Percentiles rank a stretch among this genome's conserved stretches.
Conservation (phyloP, 2,888 invertebrate genomes). For the Microdon myrmicae region DNA sequence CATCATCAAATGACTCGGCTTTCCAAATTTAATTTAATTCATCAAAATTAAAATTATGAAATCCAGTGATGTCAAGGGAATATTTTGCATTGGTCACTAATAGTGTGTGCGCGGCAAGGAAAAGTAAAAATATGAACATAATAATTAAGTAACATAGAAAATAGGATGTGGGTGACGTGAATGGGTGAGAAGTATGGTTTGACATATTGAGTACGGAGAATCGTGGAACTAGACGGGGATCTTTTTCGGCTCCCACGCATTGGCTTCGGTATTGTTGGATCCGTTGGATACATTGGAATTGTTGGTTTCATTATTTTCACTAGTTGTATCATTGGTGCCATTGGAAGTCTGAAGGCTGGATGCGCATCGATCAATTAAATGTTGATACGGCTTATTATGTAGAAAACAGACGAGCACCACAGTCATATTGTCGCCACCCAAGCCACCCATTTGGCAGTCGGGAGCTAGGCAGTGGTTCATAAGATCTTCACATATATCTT, state of each 20-base stretch:
- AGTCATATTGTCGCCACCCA: slow-evolving; percentile 99
- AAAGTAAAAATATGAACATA: slow-evolving; percentile 54
- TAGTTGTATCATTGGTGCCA: slow-evolving; percentile 31
- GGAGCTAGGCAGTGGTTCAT: slow-evolving; percentile 96
- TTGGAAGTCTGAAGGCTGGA: slow-evolving; percentile 30
- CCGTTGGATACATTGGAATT: slow-evolving; percentile 19
- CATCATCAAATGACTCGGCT: too few relatives aligned
- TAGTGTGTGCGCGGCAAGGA: slow-evolving; percentile 24
- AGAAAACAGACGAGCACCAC: slow-evolving; percentile 86
- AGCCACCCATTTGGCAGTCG: slow-evolving; percentile 94
- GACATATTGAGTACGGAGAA: slow-evolving; percentile 52
- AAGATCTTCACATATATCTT: slow-evolving; percentile 94
- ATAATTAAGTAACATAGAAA: slow-evolving; percentile 55
- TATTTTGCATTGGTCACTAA: slow-evolving; percentile 7
- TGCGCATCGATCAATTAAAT: slow-evolving; percentile 63
- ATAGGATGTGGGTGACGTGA: slow-evolving; percentile 38
- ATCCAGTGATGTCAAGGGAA: slow-evolving; percentile 3
- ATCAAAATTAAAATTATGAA: slow-evolving; percentile 8
- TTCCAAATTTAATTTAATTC: slow-evolving; percentile 9
- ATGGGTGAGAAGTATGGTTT: slow-evolving; percentile 47
- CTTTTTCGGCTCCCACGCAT: slow-evolving; percentile 33
- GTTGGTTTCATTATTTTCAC: slow-evolving; percentile 15
- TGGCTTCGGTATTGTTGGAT: slow-evolving; percentile 18
- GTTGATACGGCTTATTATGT: slow-evolving; percentile 64
- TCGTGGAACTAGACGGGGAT: slow-evolving; percentile 52